Percentiles rank a stretch among this genome's conserved stretches.
Evolutionary conservation across 2,888 invertebrate species (phyloP).

Genomic region (Camponotus fellah): DNA sequence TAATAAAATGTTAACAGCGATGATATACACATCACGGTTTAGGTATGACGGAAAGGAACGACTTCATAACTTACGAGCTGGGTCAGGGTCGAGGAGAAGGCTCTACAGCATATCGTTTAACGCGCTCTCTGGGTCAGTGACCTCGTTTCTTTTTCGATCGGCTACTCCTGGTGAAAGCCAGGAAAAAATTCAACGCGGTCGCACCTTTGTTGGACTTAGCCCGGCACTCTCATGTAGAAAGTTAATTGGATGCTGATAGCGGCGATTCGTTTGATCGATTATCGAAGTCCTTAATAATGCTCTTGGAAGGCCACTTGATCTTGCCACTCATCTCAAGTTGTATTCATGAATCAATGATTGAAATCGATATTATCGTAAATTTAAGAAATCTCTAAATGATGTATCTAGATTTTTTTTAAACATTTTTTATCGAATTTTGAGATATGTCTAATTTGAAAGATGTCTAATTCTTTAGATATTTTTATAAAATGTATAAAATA

Average conservation of each 20-base stretch:
- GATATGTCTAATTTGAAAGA: neutral
- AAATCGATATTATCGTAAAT: neutral
- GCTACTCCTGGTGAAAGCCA: slow-evolving; percentile 70
- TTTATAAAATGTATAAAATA: neutral
- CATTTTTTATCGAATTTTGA: neutral
- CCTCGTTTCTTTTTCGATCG: slow-evolving; percentile 79
- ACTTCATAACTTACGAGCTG: slow-evolving; percentile 56
- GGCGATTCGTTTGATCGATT: neutral
- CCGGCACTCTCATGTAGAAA: slow-evolving; percentile 69
- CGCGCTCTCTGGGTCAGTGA: slow-evolving; percentile 80
- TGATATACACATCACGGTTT: neutral
- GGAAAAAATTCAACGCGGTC: slow-evolving; percentile 73
- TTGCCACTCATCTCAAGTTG: neutral
- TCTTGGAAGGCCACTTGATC: neutral
- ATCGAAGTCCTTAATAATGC: neutral
- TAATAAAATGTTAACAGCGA: slow-evolving; percentile 1
- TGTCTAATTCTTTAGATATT: neutral
- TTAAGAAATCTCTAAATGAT: neutral
- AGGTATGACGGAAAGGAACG: slow-evolving; percentile 25
- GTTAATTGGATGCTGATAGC: slow-evolving; percentile 68
- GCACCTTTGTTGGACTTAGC: slow-evolving; percentile 67
- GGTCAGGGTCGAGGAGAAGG: slow-evolving; percentile 82
- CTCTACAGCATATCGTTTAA: slow-evolving; percentile 47
- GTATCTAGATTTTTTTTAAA: too few relatives aligned
- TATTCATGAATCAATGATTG: neutral